Conservation (phyloP, 1,140 invertebrate species). For the Zophobas morio region DNA sequence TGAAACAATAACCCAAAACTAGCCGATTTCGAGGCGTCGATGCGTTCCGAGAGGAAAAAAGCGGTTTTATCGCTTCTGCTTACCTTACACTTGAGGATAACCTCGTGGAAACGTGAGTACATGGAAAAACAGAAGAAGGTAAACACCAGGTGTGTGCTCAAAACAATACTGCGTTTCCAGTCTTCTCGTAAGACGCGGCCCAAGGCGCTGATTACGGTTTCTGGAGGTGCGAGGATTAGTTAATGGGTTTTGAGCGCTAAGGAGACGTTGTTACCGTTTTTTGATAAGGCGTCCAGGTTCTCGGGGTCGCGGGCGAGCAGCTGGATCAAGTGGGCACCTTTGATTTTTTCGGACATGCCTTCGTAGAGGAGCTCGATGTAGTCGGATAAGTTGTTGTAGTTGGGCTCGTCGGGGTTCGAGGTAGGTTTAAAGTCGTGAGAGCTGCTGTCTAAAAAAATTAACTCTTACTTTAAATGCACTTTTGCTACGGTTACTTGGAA, state of each 20-base stretch:
- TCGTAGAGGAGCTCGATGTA: conserved; percentile 98
- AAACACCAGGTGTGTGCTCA: conserved; percentile 97
- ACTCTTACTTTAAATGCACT: no score
- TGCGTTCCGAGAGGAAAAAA: neutral
- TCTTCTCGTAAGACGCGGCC: conserved; percentile 96
- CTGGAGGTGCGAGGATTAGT: conserved; percentile 70
- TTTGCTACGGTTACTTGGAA: no score
- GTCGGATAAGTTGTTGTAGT: conserved; percentile 89
- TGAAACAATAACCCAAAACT: conserved; percentile 12
- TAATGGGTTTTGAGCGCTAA: neutral
- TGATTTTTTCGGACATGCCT: conserved; percentile 92
- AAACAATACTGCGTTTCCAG: conserved; percentile 95
- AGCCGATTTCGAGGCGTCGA: neutral
- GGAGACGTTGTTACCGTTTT: conserved; percentile 80
- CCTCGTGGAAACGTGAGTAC: conserved; percentile 95
- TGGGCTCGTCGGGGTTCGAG: conserved; percentile 66
- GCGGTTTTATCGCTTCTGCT: conserved; percentile 54
- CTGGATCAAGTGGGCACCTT: conserved; percentile 92
- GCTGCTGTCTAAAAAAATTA: conserved; percentile 1
- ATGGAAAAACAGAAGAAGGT: conserved; percentile 98
- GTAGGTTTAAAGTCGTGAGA: conserved; percentile 29
- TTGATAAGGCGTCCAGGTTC: conserved; percentile 93
- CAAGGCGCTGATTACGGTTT: conserved; percentile 95
- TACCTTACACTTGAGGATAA: conserved; percentile 92
- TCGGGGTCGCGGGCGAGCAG: conserved; percentile 93